A percentile compares a stretch with the other conserved stretches of the same genome.
Evolutionary conservation across 64 coral and sea anemone species (phyloP).

Genomic region (Montipora capricornis): DNA sequence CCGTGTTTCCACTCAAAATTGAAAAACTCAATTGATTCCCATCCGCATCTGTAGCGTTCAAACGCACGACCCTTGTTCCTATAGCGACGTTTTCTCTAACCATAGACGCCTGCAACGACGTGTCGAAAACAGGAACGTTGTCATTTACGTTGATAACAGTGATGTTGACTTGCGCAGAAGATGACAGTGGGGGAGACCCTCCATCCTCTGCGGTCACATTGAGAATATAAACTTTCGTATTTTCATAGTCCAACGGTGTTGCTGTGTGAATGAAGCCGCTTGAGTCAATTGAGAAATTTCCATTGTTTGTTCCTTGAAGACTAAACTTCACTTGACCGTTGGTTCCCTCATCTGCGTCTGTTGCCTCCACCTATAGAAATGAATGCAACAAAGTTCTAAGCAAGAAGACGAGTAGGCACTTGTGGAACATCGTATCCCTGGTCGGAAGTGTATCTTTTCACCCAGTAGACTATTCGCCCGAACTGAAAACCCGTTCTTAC

Average conservation of each 20-base stretch:
- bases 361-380: conserved; percentile 79
- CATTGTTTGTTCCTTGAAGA: conserved; percentile 62
- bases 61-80: conserved; percentile 80
- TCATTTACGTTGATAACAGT: conserved; percentile 84
- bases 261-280: conserved; percentile 75
- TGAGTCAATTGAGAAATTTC: conserved; percentile 78
- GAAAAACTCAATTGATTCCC: conserved; percentile 68
- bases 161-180: conserved; percentile 78
- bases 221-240: conserved; percentile 65
- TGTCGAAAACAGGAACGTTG: conserved; percentile 79
- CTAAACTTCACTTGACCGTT: conserved; percentile 71
- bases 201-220: conserved; percentile 81
- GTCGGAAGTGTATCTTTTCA: too few species aligned
- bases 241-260: conserved; percentile 85
- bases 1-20: conserved; percentile 72
- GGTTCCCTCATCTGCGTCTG: conserved; percentile 76
- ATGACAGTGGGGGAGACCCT: conserved; percentile 49
- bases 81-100: conserved; percentile 86
- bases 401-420: background rate
- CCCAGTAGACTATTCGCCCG: too few species aligned
- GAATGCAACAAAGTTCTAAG: background rate
- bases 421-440: too few species aligned
- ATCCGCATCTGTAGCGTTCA: conserved; percentile 92
- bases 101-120: conserved; percentile 28
- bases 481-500: too few species aligned